A percentile compares a stretch with the other conserved stretches of the same genome.
Conservation (phyloP, 2,797 vertebrate genomes). For the Lacerta bilineata region DNA sequence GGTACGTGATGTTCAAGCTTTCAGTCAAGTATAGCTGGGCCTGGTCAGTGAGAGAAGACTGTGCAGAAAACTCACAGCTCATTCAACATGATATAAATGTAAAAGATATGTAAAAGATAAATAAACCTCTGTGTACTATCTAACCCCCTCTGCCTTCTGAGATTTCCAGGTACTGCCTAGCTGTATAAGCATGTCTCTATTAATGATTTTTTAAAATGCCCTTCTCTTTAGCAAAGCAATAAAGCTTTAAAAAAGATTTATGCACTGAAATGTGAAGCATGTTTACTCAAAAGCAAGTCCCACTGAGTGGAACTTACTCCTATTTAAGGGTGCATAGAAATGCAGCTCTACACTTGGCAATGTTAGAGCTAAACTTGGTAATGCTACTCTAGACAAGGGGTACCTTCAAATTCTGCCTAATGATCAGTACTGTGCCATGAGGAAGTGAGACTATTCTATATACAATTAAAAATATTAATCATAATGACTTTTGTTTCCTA, state of each 20-base stretch:
- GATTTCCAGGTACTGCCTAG: neutral
- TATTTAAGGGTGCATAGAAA: neutral
- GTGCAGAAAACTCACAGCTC: neutral
- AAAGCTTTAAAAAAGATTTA: neutral
- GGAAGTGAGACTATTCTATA: neutral
- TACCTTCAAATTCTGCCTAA: neutral
- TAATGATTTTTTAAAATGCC: neutral
- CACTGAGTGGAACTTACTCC: neutral
- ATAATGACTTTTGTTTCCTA: neutral
- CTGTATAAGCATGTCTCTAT: neutral
- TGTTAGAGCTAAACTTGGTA: neutral
- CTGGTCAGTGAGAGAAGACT: neutral
- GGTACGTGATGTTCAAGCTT: too few relatives aligned
- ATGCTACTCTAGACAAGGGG: neutral
- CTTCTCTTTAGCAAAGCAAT: neutral
- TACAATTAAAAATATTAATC: neutral
- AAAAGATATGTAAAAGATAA: neutral
- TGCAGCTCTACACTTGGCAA: neutral
- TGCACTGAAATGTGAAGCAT: neutral
- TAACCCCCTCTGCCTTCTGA: neutral
- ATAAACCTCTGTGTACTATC: neutral
- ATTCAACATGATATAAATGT: neutral
- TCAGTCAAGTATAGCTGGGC: neutral
- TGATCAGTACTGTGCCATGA: neutral
- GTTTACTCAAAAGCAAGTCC: neutral